phyloP scores from a whole-genome alignment of 2,113 vertebrate genomes.

The Scomber colias region DNA sequence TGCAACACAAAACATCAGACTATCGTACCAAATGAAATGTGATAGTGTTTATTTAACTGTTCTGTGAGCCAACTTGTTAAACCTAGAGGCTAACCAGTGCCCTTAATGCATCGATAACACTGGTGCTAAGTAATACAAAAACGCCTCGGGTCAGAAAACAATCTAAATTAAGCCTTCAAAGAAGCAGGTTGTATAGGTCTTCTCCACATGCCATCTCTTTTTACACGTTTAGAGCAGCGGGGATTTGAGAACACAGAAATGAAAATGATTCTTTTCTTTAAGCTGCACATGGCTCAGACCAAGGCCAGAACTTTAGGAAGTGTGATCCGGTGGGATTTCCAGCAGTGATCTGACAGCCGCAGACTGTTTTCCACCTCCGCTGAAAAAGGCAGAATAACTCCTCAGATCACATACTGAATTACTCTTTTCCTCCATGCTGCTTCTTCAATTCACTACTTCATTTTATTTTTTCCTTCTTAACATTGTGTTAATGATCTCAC shows the following conservation, averaged over 20 bases:
- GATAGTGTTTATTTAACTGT: constrained; percentile 58
- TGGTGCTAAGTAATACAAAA: constrained; percentile 26
- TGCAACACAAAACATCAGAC: constrained; percentile 23
- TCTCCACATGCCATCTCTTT: constrained; percentile 23
- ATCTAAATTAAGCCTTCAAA: constrained; percentile 37
- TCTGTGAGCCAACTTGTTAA: constrained; percentile 35
- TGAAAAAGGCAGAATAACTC: constrained; percentile 13
- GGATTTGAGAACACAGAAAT: constrained; percentile 36
- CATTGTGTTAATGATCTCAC: background rate
- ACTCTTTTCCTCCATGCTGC: background rate
- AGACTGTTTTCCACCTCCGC: constrained; percentile 1
- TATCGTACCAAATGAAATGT: constrained; percentile 42
- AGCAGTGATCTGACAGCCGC: constrained; percentile 26
- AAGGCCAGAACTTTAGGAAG: constrained; percentile 16
- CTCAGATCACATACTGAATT: constrained; percentile 16
- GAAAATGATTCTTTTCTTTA: constrained; percentile 32
- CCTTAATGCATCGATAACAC: constrained; percentile 3
- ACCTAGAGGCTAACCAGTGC: constrained; percentile 41
- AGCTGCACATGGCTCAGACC: constrained; percentile 16
- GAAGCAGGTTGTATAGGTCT: constrained; percentile 17
- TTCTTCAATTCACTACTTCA: background rate
- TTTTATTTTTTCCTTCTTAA: background rate
- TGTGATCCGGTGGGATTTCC: constrained; percentile 22
- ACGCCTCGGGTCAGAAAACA: constrained; percentile 37
- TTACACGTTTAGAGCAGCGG: constrained; percentile 25